Evolutionary conservation across 1,140 invertebrate genomes (phyloP).

Genomic region (Sycophila sp.): DNA sequence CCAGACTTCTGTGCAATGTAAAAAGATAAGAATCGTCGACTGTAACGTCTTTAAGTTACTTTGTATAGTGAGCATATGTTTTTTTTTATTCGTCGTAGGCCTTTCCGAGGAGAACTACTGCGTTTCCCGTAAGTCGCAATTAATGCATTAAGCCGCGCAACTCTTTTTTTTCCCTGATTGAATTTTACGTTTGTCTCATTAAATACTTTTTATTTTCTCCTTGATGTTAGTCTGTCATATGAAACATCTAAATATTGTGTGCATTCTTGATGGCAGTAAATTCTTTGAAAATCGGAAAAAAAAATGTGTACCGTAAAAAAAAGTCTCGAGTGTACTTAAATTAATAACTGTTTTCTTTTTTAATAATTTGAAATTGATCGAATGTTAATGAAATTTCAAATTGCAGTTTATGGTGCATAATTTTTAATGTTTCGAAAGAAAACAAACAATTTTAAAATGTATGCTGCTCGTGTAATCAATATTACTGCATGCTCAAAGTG

Average conservation of each 20-base stretch:
- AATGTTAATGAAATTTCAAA: background rate
- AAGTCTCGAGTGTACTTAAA: background rate
- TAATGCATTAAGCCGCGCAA: constrained; percentile 4
- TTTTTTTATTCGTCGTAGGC: constrained; percentile 62
- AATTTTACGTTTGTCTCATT: background rate
- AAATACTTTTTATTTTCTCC: background rate
- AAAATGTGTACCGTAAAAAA: too few species aligned
- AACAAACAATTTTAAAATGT: background rate
- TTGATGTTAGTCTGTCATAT: background rate
- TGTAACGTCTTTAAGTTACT: constrained; percentile 14
- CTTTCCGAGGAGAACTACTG: constrained; percentile 66
- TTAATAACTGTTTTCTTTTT: too few species aligned
- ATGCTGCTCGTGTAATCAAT: constrained; percentile 29
- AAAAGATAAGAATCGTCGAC: background rate
- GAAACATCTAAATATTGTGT: background rate
- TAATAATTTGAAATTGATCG: background rate
- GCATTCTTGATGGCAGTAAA: background rate
- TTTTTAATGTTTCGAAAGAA: background rate
- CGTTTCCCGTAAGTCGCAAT: constrained; percentile 60
- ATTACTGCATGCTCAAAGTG: constrained; percentile 43
- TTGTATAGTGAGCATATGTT: constrained; percentile 44
- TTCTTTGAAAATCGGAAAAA: too few species aligned
- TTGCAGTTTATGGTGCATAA: background rate
- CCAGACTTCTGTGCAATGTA: background rate
- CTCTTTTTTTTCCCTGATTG: background rate